Conservation (phyloP, 1,140 invertebrate genomes). For the Cydia fagiglandana region DNA sequence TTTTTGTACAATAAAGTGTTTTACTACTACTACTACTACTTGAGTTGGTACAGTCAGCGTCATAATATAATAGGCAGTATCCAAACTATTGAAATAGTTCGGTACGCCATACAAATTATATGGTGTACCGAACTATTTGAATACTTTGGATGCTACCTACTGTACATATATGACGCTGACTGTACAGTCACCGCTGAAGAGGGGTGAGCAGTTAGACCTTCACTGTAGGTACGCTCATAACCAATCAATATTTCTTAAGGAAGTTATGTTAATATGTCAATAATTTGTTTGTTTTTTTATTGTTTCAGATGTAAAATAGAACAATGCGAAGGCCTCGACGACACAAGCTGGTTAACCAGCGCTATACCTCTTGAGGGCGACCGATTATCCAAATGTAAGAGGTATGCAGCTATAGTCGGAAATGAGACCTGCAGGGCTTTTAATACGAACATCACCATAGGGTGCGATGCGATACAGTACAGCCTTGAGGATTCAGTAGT, state of each 20-base stretch:
- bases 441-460: constrained; percentile 35
- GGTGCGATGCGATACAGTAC: constrained; percentile 57
- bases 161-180: no score
- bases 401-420: constrained; percentile 35
- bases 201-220: background rate
- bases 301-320: constrained; percentile 50
- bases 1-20: no score
- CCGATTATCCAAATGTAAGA: constrained; percentile 51
- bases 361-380: constrained; percentile 59
- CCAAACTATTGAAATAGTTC: no score
- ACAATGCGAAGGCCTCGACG: constrained; percentile 54
- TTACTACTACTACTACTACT: no score
- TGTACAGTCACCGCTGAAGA: background rate
- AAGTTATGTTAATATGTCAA: no score
- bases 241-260: no score
- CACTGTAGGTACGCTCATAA: background rate
- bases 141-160: no score
- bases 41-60: no score
- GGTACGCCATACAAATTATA: no score
- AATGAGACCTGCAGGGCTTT: constrained; percentile 49
- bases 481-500: constrained; percentile 62
- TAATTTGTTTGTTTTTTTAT: background rate
- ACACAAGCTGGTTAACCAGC: constrained; percentile 50
- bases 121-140: no score
- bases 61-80: no score